phyloP scores from a whole-genome alignment of 2,888 invertebrate species.

The Aspidiotus destructor region DNA sequence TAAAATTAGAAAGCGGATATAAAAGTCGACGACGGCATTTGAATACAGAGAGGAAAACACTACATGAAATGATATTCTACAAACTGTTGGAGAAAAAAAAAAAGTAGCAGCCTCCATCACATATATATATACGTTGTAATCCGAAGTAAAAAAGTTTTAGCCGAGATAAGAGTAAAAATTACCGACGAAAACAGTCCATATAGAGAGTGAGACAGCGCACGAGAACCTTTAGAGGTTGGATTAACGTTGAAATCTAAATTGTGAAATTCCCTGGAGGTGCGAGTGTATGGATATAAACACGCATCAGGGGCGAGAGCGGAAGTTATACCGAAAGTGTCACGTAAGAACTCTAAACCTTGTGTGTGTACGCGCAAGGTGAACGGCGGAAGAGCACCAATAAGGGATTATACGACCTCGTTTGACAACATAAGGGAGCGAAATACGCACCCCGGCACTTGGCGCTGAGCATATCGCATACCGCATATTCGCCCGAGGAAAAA shows the following conservation, averaged over 20 bases:
- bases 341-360: conserved; percentile 20
- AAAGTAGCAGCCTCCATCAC: not conserved
- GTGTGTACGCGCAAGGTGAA: conserved; percentile 1
- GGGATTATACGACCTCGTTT: conserved; percentile 26
- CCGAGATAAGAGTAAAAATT: not conserved
- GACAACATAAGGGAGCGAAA: conserved; percentile 7
- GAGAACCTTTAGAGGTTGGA: conserved; percentile 21
- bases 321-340: conserved; percentile 15
- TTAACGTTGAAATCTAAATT: conserved; percentile 26
- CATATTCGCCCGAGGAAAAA: conserved; percentile 5
- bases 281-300: conserved; percentile 6
- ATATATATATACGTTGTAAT: not conserved
- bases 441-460: not conserved
- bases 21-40: not conserved
- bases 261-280: conserved; percentile 27
- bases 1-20: conserved; percentile 25
- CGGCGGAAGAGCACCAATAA: conserved; percentile 23
- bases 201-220: conserved; percentile 15
- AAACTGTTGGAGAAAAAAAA: not conserved
- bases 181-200: not conserved
- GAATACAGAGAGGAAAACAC: not conserved
- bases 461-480: not conserved
- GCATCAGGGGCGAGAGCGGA: conserved; percentile 6
- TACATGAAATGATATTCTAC: not conserved
- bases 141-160: not conserved